Base-by-base conservation (phyloP, 2,888 invertebrate species). In the Drosophila austrosaltans region DNA sequence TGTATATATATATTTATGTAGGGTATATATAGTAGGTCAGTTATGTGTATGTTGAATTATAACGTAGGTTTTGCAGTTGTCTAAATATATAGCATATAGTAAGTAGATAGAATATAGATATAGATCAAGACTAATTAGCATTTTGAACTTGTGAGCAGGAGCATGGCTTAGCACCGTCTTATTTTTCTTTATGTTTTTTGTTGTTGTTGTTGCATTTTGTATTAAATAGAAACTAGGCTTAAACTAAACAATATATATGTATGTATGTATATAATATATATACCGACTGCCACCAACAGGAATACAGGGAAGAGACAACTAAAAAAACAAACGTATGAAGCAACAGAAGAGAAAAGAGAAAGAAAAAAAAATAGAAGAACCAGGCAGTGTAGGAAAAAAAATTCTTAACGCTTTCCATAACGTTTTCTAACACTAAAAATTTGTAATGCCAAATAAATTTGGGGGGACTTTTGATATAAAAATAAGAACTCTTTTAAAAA, bases 151-250 rank as follows among this genome's bases (percentile, higher is more conserved):
- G 44, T 59, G 56, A 60, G 40, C 53, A 57, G 40, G 70, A 53
- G 62, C 62, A 62, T 73, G 89, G 89, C 87, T 80, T 87, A 90
- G 91, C 91, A 91, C 91, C 90, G 82, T 77, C 36, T 56, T 36
- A 28, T 48, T 20, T 22, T 20, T 22, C 8, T 48, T 22, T 20
- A 20, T 44, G 7, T 36, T 8, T 36, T 82, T 77, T n/a, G 32
- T 36, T 32, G 8, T 20, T 22, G 2, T 48, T 8, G 2, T 48
- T 48, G 22, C 22, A 3, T 71, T 59, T 71, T 32, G 53, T 40
- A 67, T 72, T 60, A 78, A 77, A 61, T 74, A 81, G 77, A 79
- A 77, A 81, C 86, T 87, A 87, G 78, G 56, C 76, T 87, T 76
- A 79, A 74, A 63, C 76, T 78, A 79, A 69, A 67, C 63, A 72